Base-by-base conservation (phyloP, 2,113 vertebrate species). In the Aplodontia rufa region DNA sequence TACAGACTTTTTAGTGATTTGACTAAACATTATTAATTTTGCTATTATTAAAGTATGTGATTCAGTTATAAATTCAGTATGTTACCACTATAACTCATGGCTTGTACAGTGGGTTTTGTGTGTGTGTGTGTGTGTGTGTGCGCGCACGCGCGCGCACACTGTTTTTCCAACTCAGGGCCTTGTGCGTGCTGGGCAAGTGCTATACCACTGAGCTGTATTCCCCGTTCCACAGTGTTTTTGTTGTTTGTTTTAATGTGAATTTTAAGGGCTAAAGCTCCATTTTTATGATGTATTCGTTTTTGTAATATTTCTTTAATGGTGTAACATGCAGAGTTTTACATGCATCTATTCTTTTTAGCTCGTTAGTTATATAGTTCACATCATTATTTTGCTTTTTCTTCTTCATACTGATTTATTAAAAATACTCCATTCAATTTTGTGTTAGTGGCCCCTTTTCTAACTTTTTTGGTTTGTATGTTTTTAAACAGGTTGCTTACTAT, bases 321-420 rank as follows among this genome's bases (percentile, higher is more conserved):
- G 49, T 72, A 2, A n/a, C 72, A 60, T 53, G 9, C 11, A 22
- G 55, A 51, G 16, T 88, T 74, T 84, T 19, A 22, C 26, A 66
- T 87, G 8, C 53, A 62, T 81, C 4, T 66, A 0, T 28, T 60
- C 24, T 64, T 91, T 87, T 87, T 82, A 76, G 72, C 66, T 86
- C 68, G 10, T 35, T 12, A 45, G 51, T 85, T 94, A 51, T 42
- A 3, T 92, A 35, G 30, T 53, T 94, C 69, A 80, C 22, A 81
- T 82, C 75, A 55, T 80, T 64, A 62, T 82, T 90, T 96, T 92
- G 28, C 28, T 87, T 72, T 87, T 78, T 93, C 28, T 76, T 87
- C 42, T 68, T 92, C 45, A 92, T 14, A 58, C 5, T 64, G 20
- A 42, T 69, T 80, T 86, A 78, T 62, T 94, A 75, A 60, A 94